Evolutionary conservation across 2,888 invertebrate genomes (phyloP), one percentile per base, ranked within the genome.

Genomic region (Apamea epomidion): DNA sequence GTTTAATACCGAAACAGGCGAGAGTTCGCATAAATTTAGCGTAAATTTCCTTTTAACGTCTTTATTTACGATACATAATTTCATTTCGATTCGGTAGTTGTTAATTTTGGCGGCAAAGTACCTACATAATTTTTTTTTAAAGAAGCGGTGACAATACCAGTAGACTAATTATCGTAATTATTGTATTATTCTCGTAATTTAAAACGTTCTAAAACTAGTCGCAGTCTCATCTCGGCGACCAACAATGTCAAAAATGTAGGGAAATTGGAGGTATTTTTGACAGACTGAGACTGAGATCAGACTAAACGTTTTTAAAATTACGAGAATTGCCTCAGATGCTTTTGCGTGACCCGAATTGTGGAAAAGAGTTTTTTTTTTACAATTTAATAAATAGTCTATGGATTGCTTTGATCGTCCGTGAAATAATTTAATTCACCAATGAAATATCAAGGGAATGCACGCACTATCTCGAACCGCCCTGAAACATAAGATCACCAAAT

Each of bases 61-160:
- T 84, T 85, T 87, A 87, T 88, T 82, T 82, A 86, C 78, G 87
- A 86, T 71, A 32, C 25, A 69, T 48, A 74, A 74, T 80, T 83
- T 83, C 48, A 42, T 86, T 81, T 81, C 58, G 67, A 78, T 84
- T 82, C 69, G 68, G 78, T 79, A 76, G 78, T 67, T 70, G 78
- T 21, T 62, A 71, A 74, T 74, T 86, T 81, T 67, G 54, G 60
- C 65, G 74, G 48, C 42, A 69, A 2, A 79, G 74, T 45, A n/a
- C 37, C 45, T 18, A 51, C 8, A 37, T 72, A 0, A 65, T 8
- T 69, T 51, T 37, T 74, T 48, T 45, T 45, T 45, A 12, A 45
- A 45, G 45, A 45, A 45, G 45, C 45, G 45, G 45, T 42, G 6
- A 42, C 42, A 42, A 42, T 42, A 42, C 42, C 4, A 42, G 42